Percentiles rank a stretch among this genome's conserved stretches.
Conservation (phyloP, 2,113 vertebrate species). For the Silurus glanis region DNA sequence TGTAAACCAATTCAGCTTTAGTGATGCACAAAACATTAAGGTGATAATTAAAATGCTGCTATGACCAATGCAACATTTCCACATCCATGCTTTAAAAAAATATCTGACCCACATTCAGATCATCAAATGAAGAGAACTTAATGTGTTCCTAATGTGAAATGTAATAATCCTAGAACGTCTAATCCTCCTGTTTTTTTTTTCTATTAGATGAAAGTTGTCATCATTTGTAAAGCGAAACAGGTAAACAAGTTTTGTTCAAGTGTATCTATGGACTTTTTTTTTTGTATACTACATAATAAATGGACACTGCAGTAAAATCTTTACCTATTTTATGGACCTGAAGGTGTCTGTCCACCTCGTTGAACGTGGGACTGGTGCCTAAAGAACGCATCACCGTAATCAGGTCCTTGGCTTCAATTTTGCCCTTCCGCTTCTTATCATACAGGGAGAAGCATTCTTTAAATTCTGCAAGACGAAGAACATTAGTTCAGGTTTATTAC, state of each 20-base stretch:
- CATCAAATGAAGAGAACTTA: neutral
- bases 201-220: neutral
- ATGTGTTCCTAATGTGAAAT: neutral
- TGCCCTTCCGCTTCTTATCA: conserved; percentile 89
- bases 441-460: conserved; percentile 97
- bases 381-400: conserved; percentile 89
- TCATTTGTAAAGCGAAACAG: neutral
- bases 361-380: conserved; percentile 82
- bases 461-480: conserved; percentile 76
- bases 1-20: too few species aligned
- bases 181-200: neutral
- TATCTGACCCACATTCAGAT: neutral
- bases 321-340: conserved; percentile 86
- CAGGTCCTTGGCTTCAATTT: conserved; percentile 83
- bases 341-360: conserved; percentile 83
- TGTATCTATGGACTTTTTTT: neutral
- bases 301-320: neutral
- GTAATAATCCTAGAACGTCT: neutral
- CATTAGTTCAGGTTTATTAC: neutral
- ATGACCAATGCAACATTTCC: neutral
- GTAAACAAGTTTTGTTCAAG: neutral
- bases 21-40: neutral
- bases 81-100: neutral
- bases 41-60: neutral
- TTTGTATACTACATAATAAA: neutral